Evolutionary conservation across 2,113 vertebrate genomes (phyloP).

Genomic region (Athene noctua): DNA sequence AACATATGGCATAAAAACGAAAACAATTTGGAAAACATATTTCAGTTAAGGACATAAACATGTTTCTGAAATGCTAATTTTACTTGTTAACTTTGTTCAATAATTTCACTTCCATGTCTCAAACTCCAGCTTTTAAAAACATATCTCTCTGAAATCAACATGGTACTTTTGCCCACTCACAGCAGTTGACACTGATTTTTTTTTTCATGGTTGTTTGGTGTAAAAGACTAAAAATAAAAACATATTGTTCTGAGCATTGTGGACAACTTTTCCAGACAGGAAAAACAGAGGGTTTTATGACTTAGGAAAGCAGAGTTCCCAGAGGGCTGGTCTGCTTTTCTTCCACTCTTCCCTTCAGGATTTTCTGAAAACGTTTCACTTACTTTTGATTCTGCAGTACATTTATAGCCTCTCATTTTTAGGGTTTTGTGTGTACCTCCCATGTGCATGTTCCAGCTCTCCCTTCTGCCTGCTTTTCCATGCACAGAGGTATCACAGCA

Average conservation of each 20-base stretch:
- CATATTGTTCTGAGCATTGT: constrained; percentile 44
- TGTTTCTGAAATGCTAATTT: not conserved
- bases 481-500: not conserved
- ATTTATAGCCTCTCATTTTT: constrained; percentile 18
- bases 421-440: not conserved
- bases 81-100: not conserved
- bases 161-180: not conserved
- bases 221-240: constrained; percentile 60
- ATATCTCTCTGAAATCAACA: not conserved
- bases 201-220: constrained; percentile 5
- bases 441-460: not conserved
- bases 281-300: constrained; percentile 62
- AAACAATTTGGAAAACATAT: not conserved
- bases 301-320: constrained; percentile 55
- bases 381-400: not conserved
- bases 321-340: constrained; percentile 37
- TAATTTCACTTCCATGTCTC: not conserved
- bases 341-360: constrained; percentile 19
- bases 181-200: not conserved
- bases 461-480: not conserved
- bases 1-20: not conserved
- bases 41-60: not conserved
- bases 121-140: not conserved
- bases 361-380: constrained; percentile 48
- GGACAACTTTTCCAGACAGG: constrained; percentile 55